Conservation (phyloP, 2,888 invertebrate species). For the Dryocosmus kuriphilus region DNA sequence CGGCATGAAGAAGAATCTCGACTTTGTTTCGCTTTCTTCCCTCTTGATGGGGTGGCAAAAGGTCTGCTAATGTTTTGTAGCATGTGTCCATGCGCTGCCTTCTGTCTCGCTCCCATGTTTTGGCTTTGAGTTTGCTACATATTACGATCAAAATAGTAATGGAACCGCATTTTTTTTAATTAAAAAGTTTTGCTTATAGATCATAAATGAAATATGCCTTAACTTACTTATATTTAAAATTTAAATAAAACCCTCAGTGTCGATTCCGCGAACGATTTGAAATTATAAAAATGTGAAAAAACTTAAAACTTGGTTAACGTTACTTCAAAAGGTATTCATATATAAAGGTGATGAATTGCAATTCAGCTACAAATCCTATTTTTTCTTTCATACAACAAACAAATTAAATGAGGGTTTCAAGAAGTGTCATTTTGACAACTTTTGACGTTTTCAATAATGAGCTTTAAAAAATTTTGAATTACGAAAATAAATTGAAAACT, state of each 20-base stretch:
- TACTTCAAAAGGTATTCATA: no score
- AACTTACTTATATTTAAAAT: no score
- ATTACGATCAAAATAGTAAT: slow-evolving; percentile 34
- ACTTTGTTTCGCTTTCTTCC: slow-evolving; percentile 81
- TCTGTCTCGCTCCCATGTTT: slow-evolving; percentile 85
- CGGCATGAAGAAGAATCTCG: slow-evolving; percentile 76
- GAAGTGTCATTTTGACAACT: background rate
- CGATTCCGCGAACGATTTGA: no score
- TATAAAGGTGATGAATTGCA: background rate
- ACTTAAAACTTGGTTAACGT: no score
- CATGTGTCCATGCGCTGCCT: slow-evolving; percentile 83
- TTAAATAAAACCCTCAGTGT: no score
- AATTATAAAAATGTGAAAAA: no score
- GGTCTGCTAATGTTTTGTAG: slow-evolving; percentile 78
- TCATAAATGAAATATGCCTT: no score
- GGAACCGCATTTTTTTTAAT: background rate
- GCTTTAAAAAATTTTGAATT: background rate
- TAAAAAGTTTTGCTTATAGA: no score
- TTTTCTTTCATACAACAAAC: background rate
- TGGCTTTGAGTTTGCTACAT: slow-evolving; percentile 79
- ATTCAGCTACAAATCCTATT: background rate
- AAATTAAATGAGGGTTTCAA: background rate
- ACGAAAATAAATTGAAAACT: background rate
- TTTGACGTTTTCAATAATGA: background rate
- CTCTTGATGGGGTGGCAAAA: slow-evolving; percentile 79